A percentile compares a stretch with the other conserved stretches of the same genome.
These are phyloP conservation scores for Drosophila paulistorum DNA, from an alignment of 1,140 invertebrate genomes.

Conservation along the genomic window DNA sequence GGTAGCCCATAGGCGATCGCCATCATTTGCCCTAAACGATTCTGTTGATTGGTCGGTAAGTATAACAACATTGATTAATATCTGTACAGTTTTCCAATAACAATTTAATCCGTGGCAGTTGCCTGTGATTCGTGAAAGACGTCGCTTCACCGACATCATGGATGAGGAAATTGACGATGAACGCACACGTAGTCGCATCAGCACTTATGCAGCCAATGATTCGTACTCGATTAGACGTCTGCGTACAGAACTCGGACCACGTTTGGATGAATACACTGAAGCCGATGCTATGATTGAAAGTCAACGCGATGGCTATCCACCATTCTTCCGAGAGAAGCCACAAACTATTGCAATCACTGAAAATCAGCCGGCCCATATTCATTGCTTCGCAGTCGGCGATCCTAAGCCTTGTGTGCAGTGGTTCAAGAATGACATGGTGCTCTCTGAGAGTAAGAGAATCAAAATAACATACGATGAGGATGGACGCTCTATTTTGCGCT, in stretches of 20 bases:
- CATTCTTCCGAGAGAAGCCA: conserved; percentile 93
- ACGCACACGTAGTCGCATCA: conserved; percentile 89
- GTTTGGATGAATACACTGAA: conserved; percentile 92
- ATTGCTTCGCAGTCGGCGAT: conserved; percentile 94
- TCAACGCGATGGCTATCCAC: conserved; percentile 90
- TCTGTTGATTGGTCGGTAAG: conserved; percentile 90
- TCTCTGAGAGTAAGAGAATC: conserved; percentile 91
- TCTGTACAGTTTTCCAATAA: not conserved
- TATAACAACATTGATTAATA: no score
- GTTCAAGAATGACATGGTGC: conserved; percentile 96
- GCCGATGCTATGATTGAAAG: conserved; percentile 92
- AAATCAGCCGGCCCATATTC: conserved; percentile 90
- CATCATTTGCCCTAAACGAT: conserved; percentile 87
- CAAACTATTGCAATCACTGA: conserved; percentile 90
- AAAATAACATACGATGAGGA: conserved; percentile 90
- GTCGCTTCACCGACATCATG: conserved; percentile 97
- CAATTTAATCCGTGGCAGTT: conserved; percentile 84
- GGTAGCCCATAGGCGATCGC: conserved; percentile 90
- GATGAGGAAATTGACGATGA: conserved; percentile 98
- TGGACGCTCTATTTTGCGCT: conserved; percentile 90
- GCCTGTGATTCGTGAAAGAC: conserved; percentile 93
- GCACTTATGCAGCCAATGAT: conserved; percentile 89
- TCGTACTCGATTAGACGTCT: conserved; percentile 89
- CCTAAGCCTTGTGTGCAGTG: conserved; percentile 96
- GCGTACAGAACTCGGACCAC: conserved; percentile 91